Base-by-base conservation (phyloP, 2,113 vertebrate genomes). In the Trematocara marginatum region DNA sequence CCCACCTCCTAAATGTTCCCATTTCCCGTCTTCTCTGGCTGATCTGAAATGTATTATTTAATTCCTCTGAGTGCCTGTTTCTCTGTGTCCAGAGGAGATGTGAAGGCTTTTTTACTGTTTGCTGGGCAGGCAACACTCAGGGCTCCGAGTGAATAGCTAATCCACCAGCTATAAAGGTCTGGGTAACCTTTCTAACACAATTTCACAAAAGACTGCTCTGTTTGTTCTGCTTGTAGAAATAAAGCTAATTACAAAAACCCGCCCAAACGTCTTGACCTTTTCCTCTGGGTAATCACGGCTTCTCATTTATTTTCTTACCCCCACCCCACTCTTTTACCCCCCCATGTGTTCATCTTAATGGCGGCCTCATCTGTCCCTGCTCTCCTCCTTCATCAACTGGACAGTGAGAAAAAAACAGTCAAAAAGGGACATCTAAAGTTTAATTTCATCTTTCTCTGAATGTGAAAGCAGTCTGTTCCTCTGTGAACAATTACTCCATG, bases 141-240 rank as follows among this genome's bases (percentile, higher is more conserved):
- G 35, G 80, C 71, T 89, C 49, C 4, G 10, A 86, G 81, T 54
- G 85, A 92, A 80, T 84, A 61, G 85, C 71, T 85, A 87, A 91
- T 89, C 86, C 86, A 86, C 84, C 87, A 53, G 79, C 87, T 87
- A 49, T 81, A 94, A 94, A 90, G 92, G 92, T 92, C 93, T 91
- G 78, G 66, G 81, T 93, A 95, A 95, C 94, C 94, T 95, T 94
- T 96, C 94, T 90, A 94, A 95, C 87, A 89, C 90, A 95, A 95
- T 95, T 95, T 95, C 95, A 94, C 93, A 92, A 95, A 92, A 94
- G 91, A 94, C 88, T 69, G 92, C 92, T 93, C 89, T 94, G 92
- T 95, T 95, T 95, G 93, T 91, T 95, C 93, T 91, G 92, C 89
- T 91, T 59, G 81, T 81, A 92, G 88, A 93, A 95, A 93, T 94